Conservation (phyloP, 1,140 invertebrate genomes). For the Drosophila nannoptera region DNA sequence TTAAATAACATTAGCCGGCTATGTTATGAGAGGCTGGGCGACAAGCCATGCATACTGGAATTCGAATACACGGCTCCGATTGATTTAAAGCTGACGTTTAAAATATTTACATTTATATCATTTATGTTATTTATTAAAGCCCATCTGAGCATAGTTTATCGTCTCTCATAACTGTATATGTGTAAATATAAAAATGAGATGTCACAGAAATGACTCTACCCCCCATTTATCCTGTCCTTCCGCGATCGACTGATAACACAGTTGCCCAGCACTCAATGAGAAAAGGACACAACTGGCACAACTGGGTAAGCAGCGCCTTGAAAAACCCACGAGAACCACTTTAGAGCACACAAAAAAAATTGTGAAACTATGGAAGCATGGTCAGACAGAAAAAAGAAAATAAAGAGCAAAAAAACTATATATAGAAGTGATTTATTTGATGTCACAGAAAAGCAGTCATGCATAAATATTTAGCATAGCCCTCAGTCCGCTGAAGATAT, state of each 20-base stretch:
- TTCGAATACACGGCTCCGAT: background rate
- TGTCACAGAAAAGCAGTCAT: slow-evolving; percentile 76
- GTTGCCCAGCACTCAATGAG: no score
- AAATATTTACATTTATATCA: no score
- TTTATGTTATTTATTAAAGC: no score
- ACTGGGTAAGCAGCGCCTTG: background rate
- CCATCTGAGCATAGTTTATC: no score
- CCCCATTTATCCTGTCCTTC: no score
- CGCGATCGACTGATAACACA: no score
- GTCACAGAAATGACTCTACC: no score
- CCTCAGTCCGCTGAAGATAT: slow-evolving; percentile 58
- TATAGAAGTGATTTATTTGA: slow-evolving; percentile 74
- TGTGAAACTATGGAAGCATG: slow-evolving; percentile 37
- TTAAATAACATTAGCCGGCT: slow-evolving; percentile 39
- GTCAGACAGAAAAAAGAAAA: slow-evolving; percentile 29
- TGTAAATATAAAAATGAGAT: no score
- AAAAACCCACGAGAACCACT: slow-evolving; percentile 25
- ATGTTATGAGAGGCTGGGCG: slow-evolving; percentile 21
- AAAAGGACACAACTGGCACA: background rate
- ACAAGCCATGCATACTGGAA: background rate
- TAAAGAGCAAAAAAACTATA: slow-evolving; percentile 35
- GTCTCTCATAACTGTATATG: no score
- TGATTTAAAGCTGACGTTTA: no score
- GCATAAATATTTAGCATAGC: slow-evolving; percentile 77
- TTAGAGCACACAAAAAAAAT: slow-evolving; percentile 6